A percentile compares a stretch with the other conserved stretches of the same genome.
phyloP scores from a whole-genome alignment of 2,113 vertebrate genomes.

The Lota lota region DNA sequence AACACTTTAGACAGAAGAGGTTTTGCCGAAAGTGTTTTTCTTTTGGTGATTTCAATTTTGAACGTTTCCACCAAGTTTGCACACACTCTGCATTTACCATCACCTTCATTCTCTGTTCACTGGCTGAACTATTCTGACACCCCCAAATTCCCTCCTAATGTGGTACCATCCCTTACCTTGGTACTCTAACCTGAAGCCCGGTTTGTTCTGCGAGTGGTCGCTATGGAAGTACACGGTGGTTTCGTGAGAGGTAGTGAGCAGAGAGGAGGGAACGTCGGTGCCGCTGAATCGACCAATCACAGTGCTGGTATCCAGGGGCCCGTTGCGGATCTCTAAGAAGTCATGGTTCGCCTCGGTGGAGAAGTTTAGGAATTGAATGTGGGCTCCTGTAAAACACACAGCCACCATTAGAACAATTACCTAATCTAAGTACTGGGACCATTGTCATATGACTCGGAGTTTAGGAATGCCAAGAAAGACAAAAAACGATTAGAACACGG shows the following conservation, averaged over 20 bases:
- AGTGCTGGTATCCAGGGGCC: conserved; percentile 88
- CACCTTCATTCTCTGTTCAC: too few species aligned
- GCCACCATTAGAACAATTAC: too few species aligned
- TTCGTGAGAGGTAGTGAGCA: conserved; percentile 92
- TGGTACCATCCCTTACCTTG: conserved; percentile 78
- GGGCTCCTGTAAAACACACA: conserved; percentile 77
- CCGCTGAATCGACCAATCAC: conserved; percentile 94
- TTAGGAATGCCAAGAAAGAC: background rate
- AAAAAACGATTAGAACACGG: background rate
- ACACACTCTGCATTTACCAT: too few species aligned
- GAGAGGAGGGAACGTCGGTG: conserved; percentile 78
- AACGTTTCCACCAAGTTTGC: too few species aligned
- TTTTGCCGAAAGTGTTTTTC: too few species aligned
- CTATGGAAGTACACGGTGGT: conserved; percentile 95
- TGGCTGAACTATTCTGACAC: too few species aligned
- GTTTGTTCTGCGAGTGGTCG: conserved; percentile 96
- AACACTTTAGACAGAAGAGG: background rate
- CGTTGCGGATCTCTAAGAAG: conserved; percentile 93
- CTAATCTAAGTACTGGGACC: too few species aligned
- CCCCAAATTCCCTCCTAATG: background rate
- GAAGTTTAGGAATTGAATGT: conserved; percentile 95
- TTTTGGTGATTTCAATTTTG: background rate
- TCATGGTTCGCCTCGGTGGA: conserved; percentile 97
- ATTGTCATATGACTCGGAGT: background rate
- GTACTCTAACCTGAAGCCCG: conserved; percentile 94